Evolutionary conservation across 2,888 invertebrate species (phyloP), one percentile per base, ranked within the genome.

Genomic region (Amphiduros pacificus): DNA sequence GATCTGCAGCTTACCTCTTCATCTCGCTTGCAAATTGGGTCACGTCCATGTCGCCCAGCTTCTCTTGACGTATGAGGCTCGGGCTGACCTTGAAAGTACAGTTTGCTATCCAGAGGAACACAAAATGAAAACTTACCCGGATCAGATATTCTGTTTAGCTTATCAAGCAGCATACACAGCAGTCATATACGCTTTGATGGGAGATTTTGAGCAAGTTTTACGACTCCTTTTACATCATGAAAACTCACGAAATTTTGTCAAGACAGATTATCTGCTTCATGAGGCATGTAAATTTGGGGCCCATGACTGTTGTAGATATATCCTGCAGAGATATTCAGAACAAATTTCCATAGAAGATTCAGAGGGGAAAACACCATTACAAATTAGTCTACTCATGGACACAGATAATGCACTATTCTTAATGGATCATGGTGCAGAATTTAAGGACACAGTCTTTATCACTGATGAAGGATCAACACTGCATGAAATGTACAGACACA

Each of bases 41-140:
- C 71, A 89, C 74, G 87, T 88, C 72, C 88, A 89, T 69, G 88
- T 89, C 73, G 89, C 90, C 9, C 88, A 90, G 76, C 74, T 89
- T 32, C 78, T 90, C 40, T 75, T 90, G 55, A 88, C 88, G 70
- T 87, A 89, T 80, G 90, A 90, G 24, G 90, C 89, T 4, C 85
- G 89, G 67, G 87, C 89, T 24, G 89, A 90, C 78, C 87, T 88
- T 0, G 89, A 89, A 76, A 88, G 89, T 1, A 84, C 90, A 22
- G 89, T 91, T 88, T 91, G 90, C 75, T 91, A 89, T 85, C 90
- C 90, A 0, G 88, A 89, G 6, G 86, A 88, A 11, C 91, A 91
- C 77, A 88, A 70, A 24, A 72, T 76, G 4, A 63, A 73, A 31
- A 70, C 68, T 9, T 70, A 66, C 49, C 65, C 71, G 28, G 66